Conservation (phyloP, 2,113 vertebrate species). For the Aramus guarauna region DNA sequence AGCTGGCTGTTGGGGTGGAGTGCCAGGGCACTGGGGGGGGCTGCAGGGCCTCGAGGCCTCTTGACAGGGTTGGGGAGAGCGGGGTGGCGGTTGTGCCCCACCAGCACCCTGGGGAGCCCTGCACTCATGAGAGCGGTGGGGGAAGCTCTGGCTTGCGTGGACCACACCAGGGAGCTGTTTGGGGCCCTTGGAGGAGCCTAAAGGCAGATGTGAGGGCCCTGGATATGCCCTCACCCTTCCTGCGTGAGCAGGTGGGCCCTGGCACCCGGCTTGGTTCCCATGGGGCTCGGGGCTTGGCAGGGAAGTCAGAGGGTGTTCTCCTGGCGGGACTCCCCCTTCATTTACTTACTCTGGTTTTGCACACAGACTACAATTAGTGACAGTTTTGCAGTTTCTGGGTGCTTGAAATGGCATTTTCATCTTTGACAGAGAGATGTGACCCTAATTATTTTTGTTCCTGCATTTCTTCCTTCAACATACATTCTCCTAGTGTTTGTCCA, state of each 20-base stretch:
- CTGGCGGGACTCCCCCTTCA: no score
- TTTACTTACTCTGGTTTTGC: not conserved
- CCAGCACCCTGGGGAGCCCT: no score
- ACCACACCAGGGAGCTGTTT: not conserved
- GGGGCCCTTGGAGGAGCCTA: not conserved
- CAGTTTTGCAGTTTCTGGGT: not conserved
- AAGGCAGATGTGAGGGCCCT: not conserved
- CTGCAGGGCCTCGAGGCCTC: not conserved
- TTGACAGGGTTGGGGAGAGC: not conserved
- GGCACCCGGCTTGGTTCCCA: not conserved
- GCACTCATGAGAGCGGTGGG: not conserved
- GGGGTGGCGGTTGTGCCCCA: no score
- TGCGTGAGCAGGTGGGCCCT: no score
- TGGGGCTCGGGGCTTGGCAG: not conserved
- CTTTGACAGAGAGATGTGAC: not conserved
- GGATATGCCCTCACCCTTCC: accelerated
- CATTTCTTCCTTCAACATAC: not conserved
- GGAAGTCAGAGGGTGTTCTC: not conserved
- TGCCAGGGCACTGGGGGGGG: not conserved
- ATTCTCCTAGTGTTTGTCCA: not conserved
- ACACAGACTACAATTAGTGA: no score
- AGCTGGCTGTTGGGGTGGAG: accelerated
- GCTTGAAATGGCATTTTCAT: not conserved
- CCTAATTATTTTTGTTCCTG: not conserved
- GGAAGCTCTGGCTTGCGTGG: not conserved